Evolutionary conservation across 2,797 vertebrate genomes (phyloP).

Genomic region (Diplodus sargus): DNA sequence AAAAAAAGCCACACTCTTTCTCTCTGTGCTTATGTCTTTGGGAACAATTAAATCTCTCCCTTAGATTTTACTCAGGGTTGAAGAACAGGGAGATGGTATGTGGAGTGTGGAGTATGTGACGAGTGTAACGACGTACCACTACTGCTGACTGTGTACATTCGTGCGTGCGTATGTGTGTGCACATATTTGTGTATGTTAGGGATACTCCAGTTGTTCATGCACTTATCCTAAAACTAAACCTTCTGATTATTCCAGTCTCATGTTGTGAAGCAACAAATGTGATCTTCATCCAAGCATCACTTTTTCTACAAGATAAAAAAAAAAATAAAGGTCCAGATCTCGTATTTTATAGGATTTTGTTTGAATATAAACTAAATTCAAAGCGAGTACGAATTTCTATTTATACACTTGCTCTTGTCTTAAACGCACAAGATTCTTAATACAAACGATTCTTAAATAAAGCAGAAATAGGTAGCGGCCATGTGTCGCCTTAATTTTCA

Average conservation of each 20-base stretch:
- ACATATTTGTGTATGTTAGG: conserved; percentile 51
- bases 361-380: conserved; percentile 63
- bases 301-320: conserved; percentile 62
- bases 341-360: conserved; percentile 63
- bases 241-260: conserved; percentile 22
- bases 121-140: conserved; percentile 56
- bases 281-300: conserved; percentile 50
- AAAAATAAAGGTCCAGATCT: conserved; percentile 26
- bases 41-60: conserved; percentile 85
- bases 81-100: conserved; percentile 84
- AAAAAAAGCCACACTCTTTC: conserved; percentile 73
- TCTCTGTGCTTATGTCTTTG: conserved; percentile 83
- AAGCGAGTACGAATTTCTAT: conserved; percentile 57
- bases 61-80: conserved; percentile 90
- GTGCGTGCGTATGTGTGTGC: conserved; percentile 49
- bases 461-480: conserved; percentile 54
- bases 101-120: conserved; percentile 35
- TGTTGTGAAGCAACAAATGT: conserved; percentile 52
- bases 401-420: conserved; percentile 64
- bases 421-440: conserved; percentile 72
- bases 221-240: conserved; percentile 18
- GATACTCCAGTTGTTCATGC: conserved; percentile 57
- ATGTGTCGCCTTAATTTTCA: conserved; percentile 43
- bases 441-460: conserved; percentile 56
- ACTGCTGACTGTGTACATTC: conserved; percentile 69